Evolutionary conservation across 35 echinoderm and acorn worm species (phyloP).

Genomic region (Ophioderma brevispina): DNA sequence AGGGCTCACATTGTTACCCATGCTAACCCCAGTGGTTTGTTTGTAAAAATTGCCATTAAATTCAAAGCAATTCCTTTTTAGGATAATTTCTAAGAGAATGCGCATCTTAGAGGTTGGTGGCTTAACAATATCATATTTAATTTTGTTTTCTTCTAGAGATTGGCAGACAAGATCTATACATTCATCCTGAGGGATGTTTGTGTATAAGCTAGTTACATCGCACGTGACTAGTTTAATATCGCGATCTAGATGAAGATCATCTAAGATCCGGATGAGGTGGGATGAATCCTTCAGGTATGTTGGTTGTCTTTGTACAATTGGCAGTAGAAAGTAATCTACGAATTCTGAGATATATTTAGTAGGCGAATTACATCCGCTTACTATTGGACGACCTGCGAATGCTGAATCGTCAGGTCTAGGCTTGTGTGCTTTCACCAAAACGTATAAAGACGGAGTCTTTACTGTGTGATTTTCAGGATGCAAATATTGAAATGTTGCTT

Average conservation of each 20-base stretch:
- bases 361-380: not conserved
- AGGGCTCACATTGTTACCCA: no score
- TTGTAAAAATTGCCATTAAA: not conserved
- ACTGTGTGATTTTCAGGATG: not conserved
- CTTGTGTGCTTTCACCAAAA: not conserved
- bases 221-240: no score
- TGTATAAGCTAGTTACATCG: no score
- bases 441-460: not conserved
- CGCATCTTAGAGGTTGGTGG: not conserved
- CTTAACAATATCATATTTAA: not conserved
- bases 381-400: no score
- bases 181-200: no score
- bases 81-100: not conserved
- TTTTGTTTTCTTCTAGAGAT: not conserved
- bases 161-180: not conserved
- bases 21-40: no score
- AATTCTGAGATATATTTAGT: not conserved
- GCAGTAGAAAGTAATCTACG: not conserved
- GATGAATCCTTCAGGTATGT: not conserved
- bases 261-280: no score
- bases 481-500: not conserved
- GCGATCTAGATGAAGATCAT: no score
- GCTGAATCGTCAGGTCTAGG: not conserved
- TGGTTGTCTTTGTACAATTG: not conserved
- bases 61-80: not conserved